phyloP scores from a whole-genome alignment of 2,888 invertebrate genomes.

The Eristalinus sepulchralis region DNA sequence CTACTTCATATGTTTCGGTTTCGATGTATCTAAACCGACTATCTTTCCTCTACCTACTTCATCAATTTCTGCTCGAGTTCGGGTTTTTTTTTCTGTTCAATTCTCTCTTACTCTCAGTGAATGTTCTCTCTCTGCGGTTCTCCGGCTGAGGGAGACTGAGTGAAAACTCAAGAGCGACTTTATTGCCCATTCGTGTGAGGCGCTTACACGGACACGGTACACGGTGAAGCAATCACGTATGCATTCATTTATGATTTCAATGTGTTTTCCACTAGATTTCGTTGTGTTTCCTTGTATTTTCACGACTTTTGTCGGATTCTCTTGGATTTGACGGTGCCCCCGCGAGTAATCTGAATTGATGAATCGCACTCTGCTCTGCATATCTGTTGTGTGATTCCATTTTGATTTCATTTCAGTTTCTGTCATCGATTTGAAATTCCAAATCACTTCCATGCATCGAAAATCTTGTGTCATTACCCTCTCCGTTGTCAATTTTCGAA shows the following conservation, averaged over 20 bases:
- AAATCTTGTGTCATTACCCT: neutral
- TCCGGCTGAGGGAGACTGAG: no score
- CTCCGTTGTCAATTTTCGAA: neutral
- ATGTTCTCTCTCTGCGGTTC: neutral
- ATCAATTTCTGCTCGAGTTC: constrained; percentile 7
- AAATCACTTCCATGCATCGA: no score
- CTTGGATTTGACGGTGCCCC: no score
- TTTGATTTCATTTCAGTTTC: neutral
- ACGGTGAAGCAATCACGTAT: constrained; percentile 5
- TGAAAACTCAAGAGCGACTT: no score
- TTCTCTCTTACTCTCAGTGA: neutral
- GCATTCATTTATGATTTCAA: no score
- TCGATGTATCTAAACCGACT: constrained; percentile 76
- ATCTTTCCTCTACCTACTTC: constrained; percentile 53
- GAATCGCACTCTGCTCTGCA: no score
- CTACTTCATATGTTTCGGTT: constrained; percentile 74
- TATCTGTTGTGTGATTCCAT: no score
- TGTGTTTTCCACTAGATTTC: no score
- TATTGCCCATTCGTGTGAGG: neutral
- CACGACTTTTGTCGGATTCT: no score
- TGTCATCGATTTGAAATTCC: neutral
- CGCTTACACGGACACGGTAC: constrained; percentile 24
- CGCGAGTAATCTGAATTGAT: no score
- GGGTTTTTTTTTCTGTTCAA: neutral
- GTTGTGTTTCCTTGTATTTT: no score